A percentile compares a stretch with the other conserved stretches of the same genome.
These are phyloP conservation scores for Chionoecetes opilio DNA, from an alignment of 1,140 invertebrate genomes.

Conservation along the genomic window DNA sequence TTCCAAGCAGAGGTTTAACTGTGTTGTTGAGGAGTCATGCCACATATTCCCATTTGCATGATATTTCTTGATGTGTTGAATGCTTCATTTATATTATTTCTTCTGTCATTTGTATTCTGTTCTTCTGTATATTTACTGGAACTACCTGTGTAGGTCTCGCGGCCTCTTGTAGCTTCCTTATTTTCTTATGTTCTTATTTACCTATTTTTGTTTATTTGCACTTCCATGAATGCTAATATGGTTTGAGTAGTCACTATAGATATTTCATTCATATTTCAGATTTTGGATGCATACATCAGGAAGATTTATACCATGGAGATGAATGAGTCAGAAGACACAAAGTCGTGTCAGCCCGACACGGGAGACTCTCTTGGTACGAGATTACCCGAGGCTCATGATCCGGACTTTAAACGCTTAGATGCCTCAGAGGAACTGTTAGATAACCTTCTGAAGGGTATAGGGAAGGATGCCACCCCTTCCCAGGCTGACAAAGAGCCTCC, in stretches of 20 bases:
- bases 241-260: conserved; percentile 49
- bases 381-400: background rate
- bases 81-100: no score
- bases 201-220: background rate
- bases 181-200: background rate
- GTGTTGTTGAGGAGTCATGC: no score
- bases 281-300: conserved; percentile 64
- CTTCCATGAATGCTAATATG: background rate
- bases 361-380: background rate
- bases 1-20: no score
- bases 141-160: no score
- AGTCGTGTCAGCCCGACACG: background rate
- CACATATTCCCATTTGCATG: no score
- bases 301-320: conserved; percentile 46
- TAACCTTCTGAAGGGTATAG: background rate
- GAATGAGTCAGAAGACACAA: background rate
- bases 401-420: no score
- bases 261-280: conserved; percentile 57
- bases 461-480: background rate
- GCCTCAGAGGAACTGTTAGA: conserved; percentile 14
- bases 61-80: no score
- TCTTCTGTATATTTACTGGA: no score
- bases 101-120: background rate
- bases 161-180: no score
- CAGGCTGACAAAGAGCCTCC: background rate